Evolutionary conservation across 1,140 invertebrate species (phyloP), one percentile per base, ranked within the genome.

Genomic region (Teleogryllus occipitalis): DNA sequence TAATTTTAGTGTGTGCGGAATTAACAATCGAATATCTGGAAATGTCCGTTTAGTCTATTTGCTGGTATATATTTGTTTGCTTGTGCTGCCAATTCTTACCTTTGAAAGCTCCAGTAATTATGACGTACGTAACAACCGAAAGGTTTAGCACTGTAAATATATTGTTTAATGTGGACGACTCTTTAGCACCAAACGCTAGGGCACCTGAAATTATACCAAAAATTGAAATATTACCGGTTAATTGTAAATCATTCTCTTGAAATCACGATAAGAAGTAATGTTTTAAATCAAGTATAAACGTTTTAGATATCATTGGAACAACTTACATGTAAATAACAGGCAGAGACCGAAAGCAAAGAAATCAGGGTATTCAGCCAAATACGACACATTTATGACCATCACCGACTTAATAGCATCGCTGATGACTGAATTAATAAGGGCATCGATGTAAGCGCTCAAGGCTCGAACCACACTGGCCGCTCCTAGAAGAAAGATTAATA

Each of bases 71-170:
- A 5, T 5, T 39, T 39, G 27, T 39, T 39, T 39, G 27, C 27
- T 39, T 39, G 27, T 5, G n/a, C 5, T 39, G 27, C 27, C 27
- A 39, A 39, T 39, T 39, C 39, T 88, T 87, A 90, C 92, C 90
- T 86, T 95, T 93, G 74, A 95, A 90, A 2, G 90, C 87, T 47
- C 95, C 95, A 82, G 91, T 92, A 78, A 96, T 90, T 27, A 97
- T 91, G 18, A 96, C 92, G 84, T 95, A 95, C 0, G 92, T 81
- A 8, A 97, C 91, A 7, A 97, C 93, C 21, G 89, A 87, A 18
- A 97, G 85, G 86, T 97, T 97, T n/a, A 96, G 85, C 0, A 89
- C 86, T 0, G 95, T 96, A 81, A 96, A 94, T 75, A 96, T 87
- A 82, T 95, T 96, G 85, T 96, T 97, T 75, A 95, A 90, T 79